A percentile compares a stretch with the other conserved stretches of the same genome.
phyloP scores from a whole-genome alignment of 1,140 invertebrate species.

The Eufriesea mexicana region DNA sequence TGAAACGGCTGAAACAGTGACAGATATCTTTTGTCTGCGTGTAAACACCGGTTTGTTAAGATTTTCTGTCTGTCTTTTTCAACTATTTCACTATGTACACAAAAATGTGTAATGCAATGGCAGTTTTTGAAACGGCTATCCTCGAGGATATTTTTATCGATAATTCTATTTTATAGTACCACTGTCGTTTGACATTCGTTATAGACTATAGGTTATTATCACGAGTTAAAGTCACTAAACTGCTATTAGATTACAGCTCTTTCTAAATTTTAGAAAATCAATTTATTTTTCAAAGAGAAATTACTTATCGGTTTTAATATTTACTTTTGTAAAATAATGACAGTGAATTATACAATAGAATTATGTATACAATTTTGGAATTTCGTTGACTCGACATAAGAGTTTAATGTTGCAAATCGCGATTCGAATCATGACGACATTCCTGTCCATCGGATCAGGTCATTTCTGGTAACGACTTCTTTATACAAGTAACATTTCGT shows the following conservation, averaged over 20 bases:
- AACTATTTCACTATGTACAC: background rate
- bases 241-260: background rate
- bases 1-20: conserved; percentile 6
- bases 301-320: too few species aligned
- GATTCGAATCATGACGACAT: background rate
- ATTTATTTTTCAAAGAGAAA: too few species aligned
- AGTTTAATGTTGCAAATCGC: too few species aligned
- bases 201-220: too few species aligned
- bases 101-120: background rate
- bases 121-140: background rate
- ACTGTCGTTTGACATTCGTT: too few species aligned
- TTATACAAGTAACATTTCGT: conserved; percentile 39
- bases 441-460: background rate
- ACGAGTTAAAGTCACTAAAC: background rate
- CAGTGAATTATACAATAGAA: too few species aligned
- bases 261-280: too few species aligned
- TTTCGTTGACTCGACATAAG: too few species aligned
- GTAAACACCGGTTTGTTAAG: background rate
- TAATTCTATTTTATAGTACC: too few species aligned
- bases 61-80: background rate
- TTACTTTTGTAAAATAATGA: too few species aligned
- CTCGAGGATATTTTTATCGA: background rate
- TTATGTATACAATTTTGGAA: too few species aligned
- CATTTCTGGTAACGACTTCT: background rate
- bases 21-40: background rate